Evolutionary conservation across 2,888 invertebrate genomes (phyloP).

Genomic region (Cactoblastis cactorum): DNA sequence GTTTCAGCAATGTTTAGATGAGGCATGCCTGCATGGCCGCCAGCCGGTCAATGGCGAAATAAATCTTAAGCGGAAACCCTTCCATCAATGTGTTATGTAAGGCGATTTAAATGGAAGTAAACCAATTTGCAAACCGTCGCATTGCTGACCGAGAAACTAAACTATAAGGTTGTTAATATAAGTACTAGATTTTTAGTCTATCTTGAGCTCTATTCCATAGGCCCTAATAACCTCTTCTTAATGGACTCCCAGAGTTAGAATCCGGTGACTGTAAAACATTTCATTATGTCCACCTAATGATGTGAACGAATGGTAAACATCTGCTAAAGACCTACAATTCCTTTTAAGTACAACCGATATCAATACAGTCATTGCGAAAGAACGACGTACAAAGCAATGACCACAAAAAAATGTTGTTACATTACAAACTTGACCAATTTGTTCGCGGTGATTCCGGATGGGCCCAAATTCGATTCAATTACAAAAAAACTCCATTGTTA

Average conservation of each 20-base stretch:
- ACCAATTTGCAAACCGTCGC: background rate
- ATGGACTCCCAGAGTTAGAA: background rate
- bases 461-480: slow-evolving; percentile 26
- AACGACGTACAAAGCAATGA: background rate
- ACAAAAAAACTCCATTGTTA: slow-evolving; percentile 31
- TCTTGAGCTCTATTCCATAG: background rate
- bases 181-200: background rate
- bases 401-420: background rate
- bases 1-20: slow-evolving; percentile 56
- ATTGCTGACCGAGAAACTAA: background rate
- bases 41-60: slow-evolving; percentile 46
- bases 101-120: slow-evolving; percentile 6
- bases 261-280: background rate
- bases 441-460: slow-evolving; percentile 14
- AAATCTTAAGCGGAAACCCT: slow-evolving; percentile 21
- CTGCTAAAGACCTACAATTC: background rate
- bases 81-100: background rate
- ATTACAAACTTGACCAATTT: background rate
- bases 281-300: background rate
- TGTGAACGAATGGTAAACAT: background rate
- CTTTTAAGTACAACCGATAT: background rate
- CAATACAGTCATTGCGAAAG: background rate
- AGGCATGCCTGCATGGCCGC: slow-evolving; percentile 12
- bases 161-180: background rate
- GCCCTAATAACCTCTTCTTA: background rate